These are phyloP conservation scores for Accipiter cooperii DNA, from an alignment of 2,113 vertebrate species.

Conservation along the genomic window DNA sequence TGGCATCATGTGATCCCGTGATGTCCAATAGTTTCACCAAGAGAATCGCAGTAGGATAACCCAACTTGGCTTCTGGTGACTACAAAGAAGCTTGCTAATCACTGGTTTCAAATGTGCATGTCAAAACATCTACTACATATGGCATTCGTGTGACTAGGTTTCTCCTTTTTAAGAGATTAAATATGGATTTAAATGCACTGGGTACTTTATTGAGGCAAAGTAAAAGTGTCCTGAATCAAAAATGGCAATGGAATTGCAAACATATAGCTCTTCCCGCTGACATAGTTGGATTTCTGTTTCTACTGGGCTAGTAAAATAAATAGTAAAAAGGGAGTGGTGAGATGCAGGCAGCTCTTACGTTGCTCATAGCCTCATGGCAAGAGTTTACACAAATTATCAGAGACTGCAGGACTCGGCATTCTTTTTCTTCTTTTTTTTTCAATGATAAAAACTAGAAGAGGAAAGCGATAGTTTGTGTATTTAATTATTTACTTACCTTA, in stretches of 20 bases:
- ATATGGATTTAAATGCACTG: neutral
- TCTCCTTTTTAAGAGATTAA: neutral
- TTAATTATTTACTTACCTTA: neutral
- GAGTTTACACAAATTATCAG: neutral
- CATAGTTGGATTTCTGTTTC: neutral
- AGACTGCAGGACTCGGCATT: neutral
- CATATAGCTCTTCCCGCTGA: neutral
- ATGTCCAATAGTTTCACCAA: neutral
- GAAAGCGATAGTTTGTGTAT: neutral
- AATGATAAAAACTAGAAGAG: neutral
- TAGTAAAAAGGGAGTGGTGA: neutral
- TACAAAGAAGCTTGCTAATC: neutral
- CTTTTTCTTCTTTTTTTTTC: neutral
- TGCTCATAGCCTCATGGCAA: neutral
- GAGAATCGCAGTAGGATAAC: neutral
- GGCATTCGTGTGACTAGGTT: neutral
- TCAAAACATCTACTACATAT: neutral
- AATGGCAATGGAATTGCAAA: neutral
- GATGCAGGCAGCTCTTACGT: neutral
- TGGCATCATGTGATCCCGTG: neutral
- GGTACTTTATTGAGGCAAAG: neutral
- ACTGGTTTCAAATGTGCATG: neutral
- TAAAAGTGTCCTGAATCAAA: neutral
- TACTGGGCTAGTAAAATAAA: neutral
- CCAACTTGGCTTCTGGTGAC: neutral